These are phyloP conservation scores for Rhinogobio ventralis DNA, from an alignment of 2,797 vertebrate species.

Conservation along the genomic window DNA sequence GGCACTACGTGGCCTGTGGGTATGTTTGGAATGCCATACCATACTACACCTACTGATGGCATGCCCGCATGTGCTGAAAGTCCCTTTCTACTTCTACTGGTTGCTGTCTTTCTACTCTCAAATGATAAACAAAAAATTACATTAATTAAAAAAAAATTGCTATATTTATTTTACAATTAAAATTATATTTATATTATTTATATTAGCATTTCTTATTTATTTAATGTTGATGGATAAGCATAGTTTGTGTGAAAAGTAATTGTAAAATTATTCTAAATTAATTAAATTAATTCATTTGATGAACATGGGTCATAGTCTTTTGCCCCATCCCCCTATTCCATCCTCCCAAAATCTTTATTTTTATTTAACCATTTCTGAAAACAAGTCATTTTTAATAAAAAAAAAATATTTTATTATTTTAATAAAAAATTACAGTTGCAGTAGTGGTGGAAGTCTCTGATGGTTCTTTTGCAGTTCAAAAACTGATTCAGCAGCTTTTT, in stretches of 20 bases:
- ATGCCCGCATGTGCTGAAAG: not conserved
- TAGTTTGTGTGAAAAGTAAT: not conserved
- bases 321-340: not conserved
- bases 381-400: not conserved
- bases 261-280: not conserved
- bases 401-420: no score
- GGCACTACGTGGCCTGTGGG: not conserved
- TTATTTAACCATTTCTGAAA: not conserved
- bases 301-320: not conserved
- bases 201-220: no score
- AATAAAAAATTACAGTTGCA: no score
- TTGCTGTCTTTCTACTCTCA: not conserved
- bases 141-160: not conserved
- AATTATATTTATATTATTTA: constrained; percentile 5
- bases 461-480: not conserved
- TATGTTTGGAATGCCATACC: not conserved
- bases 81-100: not conserved
- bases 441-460: not conserved
- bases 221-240: not conserved
- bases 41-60: no score
- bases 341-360: no score
- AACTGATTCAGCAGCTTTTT: not conserved
- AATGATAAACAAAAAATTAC: no score
- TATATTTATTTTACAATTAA: no score
- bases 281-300: not conserved